Conservation (phyloP, 1,140 invertebrate species). For the Tribolium madens region DNA sequence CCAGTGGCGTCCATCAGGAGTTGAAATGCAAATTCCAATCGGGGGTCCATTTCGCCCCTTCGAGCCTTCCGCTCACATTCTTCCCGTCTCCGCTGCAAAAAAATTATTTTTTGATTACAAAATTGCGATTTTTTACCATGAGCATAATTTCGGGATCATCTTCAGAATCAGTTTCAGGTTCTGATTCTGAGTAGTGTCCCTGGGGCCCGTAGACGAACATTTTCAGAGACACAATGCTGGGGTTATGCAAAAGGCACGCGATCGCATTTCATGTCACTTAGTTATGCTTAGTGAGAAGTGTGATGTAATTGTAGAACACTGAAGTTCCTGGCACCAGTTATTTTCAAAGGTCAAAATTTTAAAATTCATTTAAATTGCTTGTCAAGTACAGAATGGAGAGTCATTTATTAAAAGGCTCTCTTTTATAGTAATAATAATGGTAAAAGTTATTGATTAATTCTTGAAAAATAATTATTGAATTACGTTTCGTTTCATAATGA, state of each 20-base stretch:
- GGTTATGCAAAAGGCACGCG: conserved; percentile 45
- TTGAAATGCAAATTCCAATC: conserved; percentile 89
- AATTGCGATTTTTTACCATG: conserved; percentile 46
- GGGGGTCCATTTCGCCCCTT: conserved; percentile 88
- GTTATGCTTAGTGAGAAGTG: conserved; percentile 49
- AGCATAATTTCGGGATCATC: conserved; percentile 55
- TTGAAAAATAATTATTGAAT: no score
- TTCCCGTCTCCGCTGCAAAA: conserved; percentile 80
- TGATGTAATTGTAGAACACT: conserved; percentile 46
- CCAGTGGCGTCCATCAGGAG: conserved; percentile 85
- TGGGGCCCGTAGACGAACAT: conserved; percentile 60
- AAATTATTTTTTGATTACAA: conserved; percentile 10
- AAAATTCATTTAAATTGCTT: background rate
- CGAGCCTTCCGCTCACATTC: conserved; percentile 91
- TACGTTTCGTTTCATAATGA: no score
- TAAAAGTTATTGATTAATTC: no score
- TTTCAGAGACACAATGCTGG: conserved; percentile 25
- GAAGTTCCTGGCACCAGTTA: conserved; percentile 53
- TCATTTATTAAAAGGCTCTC: background rate
- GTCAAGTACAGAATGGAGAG: background rate
- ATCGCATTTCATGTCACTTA: conserved; percentile 50
- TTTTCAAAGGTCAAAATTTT: conserved; percentile 29
- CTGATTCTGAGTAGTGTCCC: conserved; percentile 39
- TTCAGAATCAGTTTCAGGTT: conserved; percentile 50
- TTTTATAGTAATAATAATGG: no score